Percentiles rank a stretch among this genome's conserved stretches.
These are phyloP conservation scores for Coregonus sp. DNA, from an alignment of 2,797 vertebrate genomes.

Conservation along the genomic window DNA sequence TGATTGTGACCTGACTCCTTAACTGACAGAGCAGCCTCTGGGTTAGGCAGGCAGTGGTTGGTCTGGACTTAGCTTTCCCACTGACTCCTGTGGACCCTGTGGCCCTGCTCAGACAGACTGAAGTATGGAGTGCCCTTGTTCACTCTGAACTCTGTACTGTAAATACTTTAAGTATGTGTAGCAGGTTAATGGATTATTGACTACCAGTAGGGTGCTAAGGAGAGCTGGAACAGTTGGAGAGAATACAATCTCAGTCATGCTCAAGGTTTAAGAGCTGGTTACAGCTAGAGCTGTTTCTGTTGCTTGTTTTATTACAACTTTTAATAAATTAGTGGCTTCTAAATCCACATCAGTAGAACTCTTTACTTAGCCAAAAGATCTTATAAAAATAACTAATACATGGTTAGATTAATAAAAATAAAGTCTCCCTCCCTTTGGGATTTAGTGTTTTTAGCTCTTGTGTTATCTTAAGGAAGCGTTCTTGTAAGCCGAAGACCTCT, in stretches of 20 bases:
- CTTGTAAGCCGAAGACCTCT: constrained; percentile 39
- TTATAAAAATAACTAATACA: not conserved
- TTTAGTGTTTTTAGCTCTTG: constrained; percentile 13
- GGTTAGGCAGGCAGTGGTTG: not conserved
- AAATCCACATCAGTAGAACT: not conserved
- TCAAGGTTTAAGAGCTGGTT: no score
- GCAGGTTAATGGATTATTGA: no score
- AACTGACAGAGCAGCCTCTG: not conserved
- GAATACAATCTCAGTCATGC: no score
- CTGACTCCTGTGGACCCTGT: not conserved
- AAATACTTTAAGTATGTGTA: no score
- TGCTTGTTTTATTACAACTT: no score
- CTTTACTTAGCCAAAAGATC: not conserved
- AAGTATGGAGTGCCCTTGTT: no score
- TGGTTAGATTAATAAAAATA: not conserved
- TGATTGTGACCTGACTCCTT: not conserved
- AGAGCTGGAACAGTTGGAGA: no score
- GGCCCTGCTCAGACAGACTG: not conserved
- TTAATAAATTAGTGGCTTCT: not conserved
- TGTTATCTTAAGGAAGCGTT: constrained; percentile 54
- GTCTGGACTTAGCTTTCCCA: not conserved
- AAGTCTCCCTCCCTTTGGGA: not conserved
- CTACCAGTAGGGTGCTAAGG: no score
- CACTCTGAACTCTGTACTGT: no score
- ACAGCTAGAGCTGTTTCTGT: no score